A percentile compares a stretch with the other conserved stretches of the same genome.
phyloP scores from a whole-genome alignment of 2,888 invertebrate species.

The Tyria jacobaeae region DNA sequence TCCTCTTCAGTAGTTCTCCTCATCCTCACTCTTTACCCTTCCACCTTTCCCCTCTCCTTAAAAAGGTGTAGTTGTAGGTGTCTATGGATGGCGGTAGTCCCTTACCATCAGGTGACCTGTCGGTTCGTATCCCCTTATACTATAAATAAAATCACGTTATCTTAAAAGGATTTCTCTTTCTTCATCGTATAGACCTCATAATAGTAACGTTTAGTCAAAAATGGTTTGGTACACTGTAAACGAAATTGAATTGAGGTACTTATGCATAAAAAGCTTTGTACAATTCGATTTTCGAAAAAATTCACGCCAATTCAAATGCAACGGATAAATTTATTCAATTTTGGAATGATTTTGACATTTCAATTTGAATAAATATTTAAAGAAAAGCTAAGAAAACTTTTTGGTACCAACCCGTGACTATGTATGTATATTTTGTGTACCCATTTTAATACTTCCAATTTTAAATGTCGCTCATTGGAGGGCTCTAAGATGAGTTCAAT shows the following conservation, averaged over 20 bases:
- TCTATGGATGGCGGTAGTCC: no score
- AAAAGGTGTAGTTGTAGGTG: no score
- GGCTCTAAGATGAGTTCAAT: background rate
- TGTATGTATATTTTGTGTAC: background rate
- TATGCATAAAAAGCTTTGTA: background rate
- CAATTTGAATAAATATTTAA: conserved; percentile 2
- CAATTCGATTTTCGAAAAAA: background rate
- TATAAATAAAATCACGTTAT: background rate
- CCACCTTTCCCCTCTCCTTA: no score
- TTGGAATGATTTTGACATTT: conserved; percentile 7
- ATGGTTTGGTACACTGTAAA: conserved; percentile 7
- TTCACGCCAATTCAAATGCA: background rate
- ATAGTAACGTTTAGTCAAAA: background rate
- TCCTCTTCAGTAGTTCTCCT: no score
- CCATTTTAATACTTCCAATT: no score
- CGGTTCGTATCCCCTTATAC: no score
- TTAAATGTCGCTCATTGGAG: background rate
- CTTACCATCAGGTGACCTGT: no score
- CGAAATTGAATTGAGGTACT: conserved; percentile 7
- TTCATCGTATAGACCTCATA: background rate
- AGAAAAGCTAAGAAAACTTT: background rate
- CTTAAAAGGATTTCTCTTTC: background rate
- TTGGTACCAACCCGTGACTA: conserved; percentile 1
- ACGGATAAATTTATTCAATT: background rate
- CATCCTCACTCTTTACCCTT: no score